Conservation (phyloP, 1,140 invertebrate genomes). For the Brachionus plicatilis region DNA sequence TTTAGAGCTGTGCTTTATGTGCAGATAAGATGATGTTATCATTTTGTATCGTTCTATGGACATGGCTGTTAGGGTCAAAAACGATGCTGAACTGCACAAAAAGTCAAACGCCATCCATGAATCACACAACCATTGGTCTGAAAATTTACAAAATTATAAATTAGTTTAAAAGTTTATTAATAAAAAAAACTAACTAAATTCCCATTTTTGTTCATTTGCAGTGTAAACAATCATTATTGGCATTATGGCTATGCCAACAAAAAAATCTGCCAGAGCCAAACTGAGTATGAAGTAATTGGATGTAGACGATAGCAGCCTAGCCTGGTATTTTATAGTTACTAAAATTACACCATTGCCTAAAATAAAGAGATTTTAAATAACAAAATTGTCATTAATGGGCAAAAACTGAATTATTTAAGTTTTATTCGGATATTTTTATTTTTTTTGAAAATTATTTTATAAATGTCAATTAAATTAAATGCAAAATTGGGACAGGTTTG, state of each 20-base stretch:
- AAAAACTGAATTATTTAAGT: no score
- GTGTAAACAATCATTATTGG: constrained; percentile 37
- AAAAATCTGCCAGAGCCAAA: constrained; percentile 32
- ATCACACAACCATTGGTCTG: background rate
- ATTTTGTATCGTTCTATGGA: constrained; percentile 33
- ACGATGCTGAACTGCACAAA: constrained; percentile 36
- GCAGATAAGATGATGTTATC: constrained; percentile 35
- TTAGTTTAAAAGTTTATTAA: background rate
- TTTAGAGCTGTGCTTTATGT: constrained; percentile 33
- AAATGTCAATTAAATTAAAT: no score
- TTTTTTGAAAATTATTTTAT: no score
- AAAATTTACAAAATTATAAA: background rate
- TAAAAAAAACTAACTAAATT: background rate
- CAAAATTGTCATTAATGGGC: no score
- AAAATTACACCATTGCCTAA: constrained; percentile 38
- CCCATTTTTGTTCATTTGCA: constrained; percentile 15
- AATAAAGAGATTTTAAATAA: background rate
- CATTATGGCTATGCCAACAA: constrained; percentile 32
- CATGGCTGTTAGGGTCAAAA: constrained; percentile 37
- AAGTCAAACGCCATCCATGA: constrained; percentile 38
- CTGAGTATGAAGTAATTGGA: constrained; percentile 37
- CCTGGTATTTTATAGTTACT: constrained; percentile 34
- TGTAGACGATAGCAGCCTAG: constrained; percentile 1
- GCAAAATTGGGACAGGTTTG: no score
- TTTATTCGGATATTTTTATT: no score